These are phyloP conservation scores for Furnarius figulus DNA, from an alignment of 2,113 vertebrate genomes.

Conservation along the genomic window DNA sequence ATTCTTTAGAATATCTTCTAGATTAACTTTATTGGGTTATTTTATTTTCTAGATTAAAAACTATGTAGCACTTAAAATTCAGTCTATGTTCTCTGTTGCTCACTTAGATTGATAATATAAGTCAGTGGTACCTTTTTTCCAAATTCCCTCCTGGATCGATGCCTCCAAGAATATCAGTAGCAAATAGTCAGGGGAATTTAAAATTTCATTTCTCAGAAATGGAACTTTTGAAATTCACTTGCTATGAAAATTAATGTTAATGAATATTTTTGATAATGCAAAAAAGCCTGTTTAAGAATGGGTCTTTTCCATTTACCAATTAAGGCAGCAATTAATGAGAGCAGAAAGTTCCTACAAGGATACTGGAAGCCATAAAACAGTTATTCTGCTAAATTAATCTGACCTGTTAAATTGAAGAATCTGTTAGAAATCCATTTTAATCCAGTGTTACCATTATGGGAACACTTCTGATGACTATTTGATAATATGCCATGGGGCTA, in stretches of 20 bases:
- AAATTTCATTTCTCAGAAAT: background rate
- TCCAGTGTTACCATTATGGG: background rate
- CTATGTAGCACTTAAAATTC: background rate
- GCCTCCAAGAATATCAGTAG: background rate
- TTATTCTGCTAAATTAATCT: background rate
- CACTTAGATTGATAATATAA: background rate
- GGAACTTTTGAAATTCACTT: background rate
- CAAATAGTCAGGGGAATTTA: background rate
- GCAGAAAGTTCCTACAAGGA: background rate
- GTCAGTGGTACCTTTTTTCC: background rate
- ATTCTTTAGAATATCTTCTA: background rate
- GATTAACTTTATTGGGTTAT: background rate
- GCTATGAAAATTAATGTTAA: slow-evolving; percentile 14
- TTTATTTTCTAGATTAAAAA: background rate
- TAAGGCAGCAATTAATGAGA: background rate
- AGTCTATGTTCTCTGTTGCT: background rate
- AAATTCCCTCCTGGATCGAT: background rate
- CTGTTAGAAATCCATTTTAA: slow-evolving; percentile 6
- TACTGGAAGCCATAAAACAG: background rate
- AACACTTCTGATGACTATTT: background rate
- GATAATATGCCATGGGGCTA: background rate
- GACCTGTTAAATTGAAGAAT: background rate
- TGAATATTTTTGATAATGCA: background rate
- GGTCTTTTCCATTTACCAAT: background rate
- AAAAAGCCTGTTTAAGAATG: background rate